phyloP scores from a whole-genome alignment of 2,113 vertebrate genomes.

The Cyprinodon brontotheroides region DNA sequence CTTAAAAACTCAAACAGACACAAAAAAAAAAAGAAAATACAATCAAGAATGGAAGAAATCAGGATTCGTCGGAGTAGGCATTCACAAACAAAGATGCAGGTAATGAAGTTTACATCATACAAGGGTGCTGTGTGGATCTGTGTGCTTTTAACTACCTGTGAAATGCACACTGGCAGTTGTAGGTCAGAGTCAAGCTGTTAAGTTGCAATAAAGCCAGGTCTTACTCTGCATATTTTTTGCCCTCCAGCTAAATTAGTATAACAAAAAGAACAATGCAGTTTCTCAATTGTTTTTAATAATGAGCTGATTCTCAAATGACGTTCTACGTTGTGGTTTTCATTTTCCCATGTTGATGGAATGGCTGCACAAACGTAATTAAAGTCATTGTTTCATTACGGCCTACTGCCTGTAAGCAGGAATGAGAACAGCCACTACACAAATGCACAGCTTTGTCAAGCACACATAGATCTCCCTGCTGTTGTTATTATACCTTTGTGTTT shows the following conservation, averaged over 20 bases:
- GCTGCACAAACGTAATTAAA: constrained; percentile 64
- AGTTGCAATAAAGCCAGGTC: constrained; percentile 51
- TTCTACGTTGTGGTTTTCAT: constrained; percentile 55
- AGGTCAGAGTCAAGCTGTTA: constrained; percentile 45
- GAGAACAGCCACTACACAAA: constrained; percentile 49
- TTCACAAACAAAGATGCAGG: too few species aligned
- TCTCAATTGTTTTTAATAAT: constrained; percentile 62
- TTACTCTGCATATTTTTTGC: constrained; percentile 34
- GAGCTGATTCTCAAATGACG: constrained; percentile 41
- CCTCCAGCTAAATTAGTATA: constrained; percentile 34
- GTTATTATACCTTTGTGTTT: too few species aligned
- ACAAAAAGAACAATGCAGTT: constrained; percentile 46
- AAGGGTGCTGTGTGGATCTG: too few species aligned
- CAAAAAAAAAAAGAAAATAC: too few species aligned
- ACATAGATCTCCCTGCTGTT: constrained; percentile 1
- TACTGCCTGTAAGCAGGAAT: constrained; percentile 42
- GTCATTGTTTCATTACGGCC: constrained; percentile 59
- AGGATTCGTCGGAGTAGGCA: too few species aligned
- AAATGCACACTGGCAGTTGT: constrained; percentile 11
- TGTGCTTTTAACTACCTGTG: constrained; percentile 14
- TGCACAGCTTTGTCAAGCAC: constrained; percentile 7
- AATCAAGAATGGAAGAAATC: too few species aligned
- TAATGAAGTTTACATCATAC: too few species aligned
- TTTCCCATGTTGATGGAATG: constrained; percentile 49
- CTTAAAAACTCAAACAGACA: too few species aligned